Evolutionary conservation across 2,113 vertebrate genomes (phyloP).

Genomic region (Cephalopholis sonnerati): DNA sequence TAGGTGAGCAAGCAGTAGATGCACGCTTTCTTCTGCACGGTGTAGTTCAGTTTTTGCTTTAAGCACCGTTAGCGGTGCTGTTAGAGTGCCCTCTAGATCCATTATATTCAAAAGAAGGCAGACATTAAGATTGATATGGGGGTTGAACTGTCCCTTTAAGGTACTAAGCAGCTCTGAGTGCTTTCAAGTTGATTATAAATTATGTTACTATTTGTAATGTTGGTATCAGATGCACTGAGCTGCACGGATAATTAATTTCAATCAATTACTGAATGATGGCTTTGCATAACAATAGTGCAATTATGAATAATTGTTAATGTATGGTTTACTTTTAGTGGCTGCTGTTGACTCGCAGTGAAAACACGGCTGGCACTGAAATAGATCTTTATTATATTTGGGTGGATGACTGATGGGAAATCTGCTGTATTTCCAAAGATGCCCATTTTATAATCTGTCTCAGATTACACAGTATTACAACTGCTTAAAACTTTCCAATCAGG

Average conservation of each 20-base stretch:
- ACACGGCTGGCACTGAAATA: neutral
- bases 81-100: no score
- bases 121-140: no score
- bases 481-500: slow-evolving; percentile 30
- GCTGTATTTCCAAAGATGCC: neutral
- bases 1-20: no score
- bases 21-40: no score
- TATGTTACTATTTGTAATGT: slow-evolving; percentile 2
- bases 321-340: neutral
- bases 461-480: slow-evolving; percentile 26
- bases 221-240: slow-evolving; percentile 39
- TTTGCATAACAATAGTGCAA: slow-evolving; percentile 12
- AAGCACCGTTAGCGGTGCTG: no score
- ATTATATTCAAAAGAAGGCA: no score
- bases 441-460: slow-evolving; percentile 36
- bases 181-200: slow-evolving; percentile 39
- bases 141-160: no score
- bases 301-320: slow-evolving; percentile 24
- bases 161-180: slow-evolving; percentile 4
- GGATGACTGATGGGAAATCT: neutral
- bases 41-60: no score
- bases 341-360: neutral
- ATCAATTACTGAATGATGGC: slow-evolving; percentile 28
- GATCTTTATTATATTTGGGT: neutral
- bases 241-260: slow-evolving; percentile 50